phyloP scores from a whole-genome alignment of 2,797 vertebrate genomes.

The Eulemur rubriventer region DNA sequence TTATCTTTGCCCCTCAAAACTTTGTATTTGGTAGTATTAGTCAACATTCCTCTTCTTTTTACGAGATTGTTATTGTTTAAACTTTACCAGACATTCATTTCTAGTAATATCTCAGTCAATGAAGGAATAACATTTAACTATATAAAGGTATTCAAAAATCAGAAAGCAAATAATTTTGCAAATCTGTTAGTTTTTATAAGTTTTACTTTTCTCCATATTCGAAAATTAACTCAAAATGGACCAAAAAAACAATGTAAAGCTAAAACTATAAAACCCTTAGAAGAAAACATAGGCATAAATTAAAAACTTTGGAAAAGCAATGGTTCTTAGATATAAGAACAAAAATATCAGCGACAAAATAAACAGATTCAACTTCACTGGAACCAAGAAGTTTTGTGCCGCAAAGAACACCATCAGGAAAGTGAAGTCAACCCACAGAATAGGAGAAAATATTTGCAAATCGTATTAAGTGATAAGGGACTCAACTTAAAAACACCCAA shows the following conservation, averaged over 20 bases:
- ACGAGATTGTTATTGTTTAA: neutral
- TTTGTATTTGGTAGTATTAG: neutral
- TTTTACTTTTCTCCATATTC: neutral
- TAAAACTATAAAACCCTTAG: neutral
- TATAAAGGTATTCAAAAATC: neutral
- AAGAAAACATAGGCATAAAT: neutral
- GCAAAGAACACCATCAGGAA: neutral
- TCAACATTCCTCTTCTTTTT: neutral
- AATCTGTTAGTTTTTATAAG: neutral
- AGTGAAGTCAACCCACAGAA: neutral
- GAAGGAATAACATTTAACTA: neutral
- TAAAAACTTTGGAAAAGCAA: neutral
- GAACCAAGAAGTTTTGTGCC: neutral
- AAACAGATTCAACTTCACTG: neutral
- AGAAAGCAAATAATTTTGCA: neutral
- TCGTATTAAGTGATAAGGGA: neutral
- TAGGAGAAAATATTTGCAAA: neutral
- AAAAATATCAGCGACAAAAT: neutral
- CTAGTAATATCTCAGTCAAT: neutral
- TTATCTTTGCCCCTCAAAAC: neutral
- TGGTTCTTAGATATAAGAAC: neutral
- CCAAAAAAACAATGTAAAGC: neutral
- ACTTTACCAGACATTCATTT: conserved; percentile 7
- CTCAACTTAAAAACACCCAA: neutral
- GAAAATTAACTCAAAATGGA: neutral